Conservation (phyloP, 2,888 invertebrate species). For the Cordilura impudica region DNA sequence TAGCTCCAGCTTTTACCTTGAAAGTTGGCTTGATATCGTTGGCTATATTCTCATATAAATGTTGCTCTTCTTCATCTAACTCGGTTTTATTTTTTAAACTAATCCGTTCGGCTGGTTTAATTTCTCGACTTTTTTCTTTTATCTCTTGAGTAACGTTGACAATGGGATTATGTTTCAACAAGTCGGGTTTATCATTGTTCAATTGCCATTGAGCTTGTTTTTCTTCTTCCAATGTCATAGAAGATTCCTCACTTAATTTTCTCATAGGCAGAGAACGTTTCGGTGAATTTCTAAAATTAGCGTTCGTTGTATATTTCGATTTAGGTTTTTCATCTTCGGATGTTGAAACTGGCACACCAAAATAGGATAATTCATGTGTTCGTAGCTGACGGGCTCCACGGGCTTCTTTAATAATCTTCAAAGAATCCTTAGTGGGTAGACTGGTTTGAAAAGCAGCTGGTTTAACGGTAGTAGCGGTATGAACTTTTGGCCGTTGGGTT, state of each 20-base stretch:
- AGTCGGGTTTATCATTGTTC: slow-evolving; percentile 75
- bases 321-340: slow-evolving; percentile 57
- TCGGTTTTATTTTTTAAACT: slow-evolving; percentile 42
- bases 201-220: slow-evolving; percentile 71
- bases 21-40: slow-evolving; percentile 72
- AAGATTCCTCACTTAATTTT: slow-evolving; percentile 37
- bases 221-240: not conserved
- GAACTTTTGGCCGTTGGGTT: slow-evolving; percentile 38
- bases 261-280: slow-evolving; percentile 68
- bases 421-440: slow-evolving; percentile 66
- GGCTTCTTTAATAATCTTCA: slow-evolving; percentile 75
- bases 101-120: slow-evolving; percentile 41
- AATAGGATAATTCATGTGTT: slow-evolving; percentile 82
- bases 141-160: no score
- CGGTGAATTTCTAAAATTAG: slow-evolving; percentile 56
- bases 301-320: slow-evolving; percentile 57
- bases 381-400: slow-evolving; percentile 79
- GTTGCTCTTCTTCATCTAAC: slow-evolving; percentile 67
- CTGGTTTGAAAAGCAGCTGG: slow-evolving; percentile 40
- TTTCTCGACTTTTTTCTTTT: no score
- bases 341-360: slow-evolving; percentile 77
- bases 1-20: slow-evolving; percentile 66
- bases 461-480: slow-evolving; percentile 54
- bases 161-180: slow-evolving; percentile 75
- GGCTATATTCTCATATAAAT: slow-evolving; percentile 75